phyloP scores from a whole-genome alignment of 2,888 invertebrate genomes.

The Nemotelus pantherinus region DNA sequence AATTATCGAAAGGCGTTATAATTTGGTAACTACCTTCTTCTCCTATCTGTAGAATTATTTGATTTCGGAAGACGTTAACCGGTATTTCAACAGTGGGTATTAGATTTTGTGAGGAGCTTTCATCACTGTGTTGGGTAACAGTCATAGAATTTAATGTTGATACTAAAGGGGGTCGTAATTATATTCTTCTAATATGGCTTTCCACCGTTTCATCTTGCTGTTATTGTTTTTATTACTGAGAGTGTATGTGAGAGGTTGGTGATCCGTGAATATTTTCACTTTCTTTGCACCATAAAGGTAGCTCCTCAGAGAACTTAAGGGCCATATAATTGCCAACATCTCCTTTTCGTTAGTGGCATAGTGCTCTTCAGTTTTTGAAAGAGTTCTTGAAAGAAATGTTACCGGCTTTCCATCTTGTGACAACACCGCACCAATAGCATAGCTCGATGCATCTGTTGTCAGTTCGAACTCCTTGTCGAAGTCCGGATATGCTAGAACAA shows the following conservation, averaged over 20 bases:
- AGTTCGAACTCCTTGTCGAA: slow-evolving; percentile 1
- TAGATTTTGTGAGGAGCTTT: slow-evolving; percentile 9
- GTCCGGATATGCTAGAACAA: not conserved
- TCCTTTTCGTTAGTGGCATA: slow-evolving; percentile 2
- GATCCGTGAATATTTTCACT: not conserved
- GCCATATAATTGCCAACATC: not conserved
- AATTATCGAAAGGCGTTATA: not conserved
- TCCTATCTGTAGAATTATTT: not conserved
- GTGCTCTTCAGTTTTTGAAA: not conserved
- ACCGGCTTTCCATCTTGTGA: not conserved
- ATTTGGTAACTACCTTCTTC: not conserved
- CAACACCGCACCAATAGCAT: not conserved
- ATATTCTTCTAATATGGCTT: slow-evolving; percentile 56
- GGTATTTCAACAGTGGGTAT: slow-evolving; percentile 6
- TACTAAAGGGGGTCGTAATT: slow-evolving; percentile 46
- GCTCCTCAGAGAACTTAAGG: slow-evolving; percentile 12
- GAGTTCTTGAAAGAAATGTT: slow-evolving; percentile 39
- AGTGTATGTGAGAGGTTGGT: not conserved
- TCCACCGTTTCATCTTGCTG: slow-evolving; percentile 60
- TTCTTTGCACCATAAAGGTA: slow-evolving; percentile 1
- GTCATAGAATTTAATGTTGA: not conserved
- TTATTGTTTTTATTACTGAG: slow-evolving; percentile 52
- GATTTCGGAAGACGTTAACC: slow-evolving; percentile 5
- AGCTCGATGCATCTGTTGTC: not conserved
- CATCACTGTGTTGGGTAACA: not conserved